Evolutionary conservation across 2,797 vertebrate species (phyloP), one percentile per base, ranked within the genome.

Genomic region (Spatula versicolor): DNA sequence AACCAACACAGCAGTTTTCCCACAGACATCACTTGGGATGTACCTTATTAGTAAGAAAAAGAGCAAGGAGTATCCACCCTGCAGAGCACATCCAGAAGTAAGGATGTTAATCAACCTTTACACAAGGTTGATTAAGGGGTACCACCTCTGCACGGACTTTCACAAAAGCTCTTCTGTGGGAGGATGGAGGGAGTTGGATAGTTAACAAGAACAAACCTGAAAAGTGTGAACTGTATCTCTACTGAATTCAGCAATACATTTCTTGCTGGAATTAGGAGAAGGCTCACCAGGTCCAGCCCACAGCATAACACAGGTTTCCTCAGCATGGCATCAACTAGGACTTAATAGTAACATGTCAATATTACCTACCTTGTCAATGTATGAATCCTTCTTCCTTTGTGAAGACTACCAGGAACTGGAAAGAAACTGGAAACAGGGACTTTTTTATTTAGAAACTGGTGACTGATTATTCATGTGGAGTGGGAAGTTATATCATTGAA

Each of bases 301-400:
- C 0, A 0, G 21, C 62, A 4, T 54, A 50, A 31, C 25, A 15
- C 7, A 25, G 8, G 6, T 64, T 72, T 6, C 67, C 26, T 8
- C 26, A 58, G 6, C 39, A 11, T 19, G 52, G 41, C 48, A 56
- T n/a, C 63, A 54, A 30, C 66, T 1, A 31, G 9, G 30, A 25
- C 22, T 78, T 30, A 33, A 68, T 11, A 37, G 21, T 21, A 54
- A 59, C 41, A 39, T 52, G 25, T 55, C 2, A 3, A 3, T 67
- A 48, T 6, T 17, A 1, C 35, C 9, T 56, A 76, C 19, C 45
- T 33, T 20, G 31, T 9, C 55, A 60, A 64, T 0, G 1, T 5
- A 45, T 4, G 58, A 41, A 58, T 62, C 54, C 43, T 66, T 6
- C 56, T 16, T 45, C 58, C 45, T 63, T 58, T 59, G 14, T 56